Conservation (phyloP, 2,888 invertebrate genomes). For the Sycophila texana region DNA sequence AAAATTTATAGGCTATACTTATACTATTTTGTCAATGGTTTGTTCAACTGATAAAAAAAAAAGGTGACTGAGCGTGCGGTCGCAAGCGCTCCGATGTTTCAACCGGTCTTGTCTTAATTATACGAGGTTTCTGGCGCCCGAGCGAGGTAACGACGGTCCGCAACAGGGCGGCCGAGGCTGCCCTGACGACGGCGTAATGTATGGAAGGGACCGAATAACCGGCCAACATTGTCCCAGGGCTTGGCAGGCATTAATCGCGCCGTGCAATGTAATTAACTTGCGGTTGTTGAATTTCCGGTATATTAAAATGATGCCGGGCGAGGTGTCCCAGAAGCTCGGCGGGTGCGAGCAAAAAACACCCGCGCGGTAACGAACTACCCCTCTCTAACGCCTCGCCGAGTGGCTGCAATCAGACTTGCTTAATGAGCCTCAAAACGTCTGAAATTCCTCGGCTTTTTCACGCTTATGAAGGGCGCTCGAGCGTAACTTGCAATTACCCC, state of each 20-base stretch:
- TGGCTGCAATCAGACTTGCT: background rate
- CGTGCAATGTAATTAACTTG: conserved; percentile 69
- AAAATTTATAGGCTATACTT: too few relatives aligned
- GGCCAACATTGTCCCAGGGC: conserved; percentile 61
- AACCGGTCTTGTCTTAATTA: conserved; percentile 45
- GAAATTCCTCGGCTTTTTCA: background rate
- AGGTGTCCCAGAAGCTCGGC: background rate
- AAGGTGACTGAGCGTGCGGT: background rate
- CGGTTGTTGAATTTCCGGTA: conserved; percentile 66
- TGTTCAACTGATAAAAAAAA: too few relatives aligned
- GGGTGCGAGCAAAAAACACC: background rate
- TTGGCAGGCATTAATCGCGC: conserved; percentile 63
- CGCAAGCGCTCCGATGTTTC: conserved; percentile 15
- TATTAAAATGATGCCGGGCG: conserved; percentile 60
- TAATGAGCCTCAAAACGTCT: background rate
- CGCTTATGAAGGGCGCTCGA: background rate
- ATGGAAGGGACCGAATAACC: conserved; percentile 65
- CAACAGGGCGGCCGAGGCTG: background rate
- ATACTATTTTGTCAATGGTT: too few relatives aligned
- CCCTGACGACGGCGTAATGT: conserved; percentile 62
- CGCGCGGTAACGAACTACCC: background rate
- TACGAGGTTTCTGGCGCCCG: conserved; percentile 10
- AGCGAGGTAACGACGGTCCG: conserved; percentile 42
- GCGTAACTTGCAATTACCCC: background rate
- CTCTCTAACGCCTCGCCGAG: background rate